Base-by-base conservation (phyloP, 2,888 invertebrate species). In the Strigamia maritima region DNA sequence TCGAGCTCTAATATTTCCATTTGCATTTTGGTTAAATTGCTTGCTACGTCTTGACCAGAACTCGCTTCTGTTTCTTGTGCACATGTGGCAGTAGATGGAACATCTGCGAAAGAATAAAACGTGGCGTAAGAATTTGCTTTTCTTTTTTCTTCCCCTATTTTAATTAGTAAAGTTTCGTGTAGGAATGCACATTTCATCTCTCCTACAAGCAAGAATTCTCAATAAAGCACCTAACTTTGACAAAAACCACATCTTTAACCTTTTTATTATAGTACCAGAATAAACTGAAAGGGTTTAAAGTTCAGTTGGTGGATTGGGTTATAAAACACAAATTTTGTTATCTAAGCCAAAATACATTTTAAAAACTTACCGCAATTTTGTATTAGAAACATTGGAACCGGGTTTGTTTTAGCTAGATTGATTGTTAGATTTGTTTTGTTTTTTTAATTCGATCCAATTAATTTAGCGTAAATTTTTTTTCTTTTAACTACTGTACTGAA, bases 1-100 rank as follows among this genome's bases (percentile, higher is more conserved):
- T 86, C 86, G 60, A 86, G 82, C 80, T 86, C 86, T 38, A 86
- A 81, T 19, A 86, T 83, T 81, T 86, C 86, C 83, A 86, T 84
- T 26, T 82, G 82, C 80, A 79, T 79, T 54, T 81, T 80, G 10
- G 80, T 49, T n/a, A 79, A 78, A 19, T 79, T 79, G 49, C 79
- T 77, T 8, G 79, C 76, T 26, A 79, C 79, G 40, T 78, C 78
- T 19, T 40, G 38, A 40, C 40, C 75, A 35, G 31, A 31, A 22
- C 19, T 35, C 19, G 35, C 40, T 22, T 75, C n/a, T 40, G 54
- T 54, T 54, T 54, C 54, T 54, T 54, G 54, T 19, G n/a, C 54
- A 19, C 54, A 54, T 19, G 54, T 54, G 54, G 54, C 54, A n/a
- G 22, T n/a, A 2, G 28, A 16, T 28, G 76, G 70, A 70, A 70